Evolutionary conservation across 2,113 vertebrate genomes (phyloP).

Genomic region (Heteronetta atricapilla): DNA sequence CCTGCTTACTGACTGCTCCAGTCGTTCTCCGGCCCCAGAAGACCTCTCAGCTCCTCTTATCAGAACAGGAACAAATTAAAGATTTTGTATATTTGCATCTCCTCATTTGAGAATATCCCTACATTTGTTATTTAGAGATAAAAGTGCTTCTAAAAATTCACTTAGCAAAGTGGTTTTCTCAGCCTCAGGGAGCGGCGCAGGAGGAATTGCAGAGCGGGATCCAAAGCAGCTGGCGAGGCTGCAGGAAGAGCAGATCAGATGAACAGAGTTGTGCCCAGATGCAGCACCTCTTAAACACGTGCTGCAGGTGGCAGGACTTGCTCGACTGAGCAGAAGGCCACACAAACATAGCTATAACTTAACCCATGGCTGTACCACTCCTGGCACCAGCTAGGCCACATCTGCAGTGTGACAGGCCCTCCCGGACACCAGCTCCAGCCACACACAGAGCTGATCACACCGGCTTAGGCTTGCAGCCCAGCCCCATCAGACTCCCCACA

Average conservation of each 20-base stretch:
- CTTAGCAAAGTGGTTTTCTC: slow-evolving; percentile 39
- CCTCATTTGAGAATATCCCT: slow-evolving; percentile 22
- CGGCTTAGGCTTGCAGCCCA: background rate
- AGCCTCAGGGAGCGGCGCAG: slow-evolving; percentile 23
- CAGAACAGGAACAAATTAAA: slow-evolving; percentile 31
- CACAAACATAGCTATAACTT: background rate
- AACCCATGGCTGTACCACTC: background rate
- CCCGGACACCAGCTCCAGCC: background rate
- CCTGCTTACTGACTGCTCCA: background rate
- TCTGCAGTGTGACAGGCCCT: background rate
- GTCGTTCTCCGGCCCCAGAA: background rate
- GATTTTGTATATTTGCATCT: slow-evolving; percentile 13
- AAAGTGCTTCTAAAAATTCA: slow-evolving; percentile 38
- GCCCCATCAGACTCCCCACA: background rate
- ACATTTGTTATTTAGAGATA: slow-evolving; percentile 38
- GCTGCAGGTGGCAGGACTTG: background rate
- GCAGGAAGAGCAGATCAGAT: slow-evolving; percentile 19
- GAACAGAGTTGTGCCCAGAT: background rate
- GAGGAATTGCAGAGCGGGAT: slow-evolving; percentile 36
- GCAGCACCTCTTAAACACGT: background rate
- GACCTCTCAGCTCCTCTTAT: background rate
- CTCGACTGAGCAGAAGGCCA: background rate
- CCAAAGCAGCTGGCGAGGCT: background rate
- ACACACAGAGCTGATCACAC: background rate
- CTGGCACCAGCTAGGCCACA: background rate